These are phyloP conservation scores for Plumapathes pennacea DNA, from an alignment of 92 coral and sea anemone species.

Conservation along the genomic window DNA sequence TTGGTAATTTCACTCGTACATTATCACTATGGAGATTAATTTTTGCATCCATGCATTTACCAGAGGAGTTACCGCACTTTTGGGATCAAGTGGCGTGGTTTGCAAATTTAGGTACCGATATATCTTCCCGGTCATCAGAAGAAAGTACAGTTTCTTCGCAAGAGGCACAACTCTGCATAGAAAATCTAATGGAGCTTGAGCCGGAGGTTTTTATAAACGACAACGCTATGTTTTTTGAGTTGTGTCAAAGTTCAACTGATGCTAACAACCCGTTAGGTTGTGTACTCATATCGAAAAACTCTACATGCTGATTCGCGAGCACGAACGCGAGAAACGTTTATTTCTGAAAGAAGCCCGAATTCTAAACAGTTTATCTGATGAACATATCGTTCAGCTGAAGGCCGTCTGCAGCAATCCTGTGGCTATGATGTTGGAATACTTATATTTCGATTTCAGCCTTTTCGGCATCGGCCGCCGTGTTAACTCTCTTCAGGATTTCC, in stretches of 20 bases:
- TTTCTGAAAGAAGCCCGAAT: slow-evolving; percentile 8
- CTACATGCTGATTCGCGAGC: not conserved
- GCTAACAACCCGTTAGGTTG: slow-evolving; percentile 9
- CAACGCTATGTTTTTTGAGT: not conserved
- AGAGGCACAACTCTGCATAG: slow-evolving; percentile 6
- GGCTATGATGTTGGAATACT: slow-evolving; percentile 29
- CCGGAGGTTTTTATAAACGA: slow-evolving; percentile 3
- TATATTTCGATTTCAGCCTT: slow-evolving; percentile 21
- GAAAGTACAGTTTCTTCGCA: not conserved
- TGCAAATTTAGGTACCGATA: not conserved
- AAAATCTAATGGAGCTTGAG: slow-evolving; percentile 6
- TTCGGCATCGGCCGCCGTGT: slow-evolving; percentile 23
- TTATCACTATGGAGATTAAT: not conserved
- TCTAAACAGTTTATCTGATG: slow-evolving; percentile 1
- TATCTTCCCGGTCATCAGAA: not conserved
- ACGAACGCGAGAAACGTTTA: slow-evolving; percentile 8
- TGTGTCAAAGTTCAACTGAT: not conserved
- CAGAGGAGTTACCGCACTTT: slow-evolving; percentile 1
- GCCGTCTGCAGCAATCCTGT: slow-evolving; percentile 17
- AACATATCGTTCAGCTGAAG: slow-evolving; percentile 21
- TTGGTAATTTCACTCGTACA: not conserved
- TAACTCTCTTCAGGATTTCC: slow-evolving; percentile 2
- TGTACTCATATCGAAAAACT: slow-evolving; percentile 3
- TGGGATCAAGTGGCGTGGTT: slow-evolving; percentile 8
- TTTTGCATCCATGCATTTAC: not conserved